Percentiles rank a stretch among this genome's conserved stretches.
These are phyloP conservation scores for Pandemis cinnamomeana DNA, from an alignment of 2,888 invertebrate species.

Conservation along the genomic window DNA sequence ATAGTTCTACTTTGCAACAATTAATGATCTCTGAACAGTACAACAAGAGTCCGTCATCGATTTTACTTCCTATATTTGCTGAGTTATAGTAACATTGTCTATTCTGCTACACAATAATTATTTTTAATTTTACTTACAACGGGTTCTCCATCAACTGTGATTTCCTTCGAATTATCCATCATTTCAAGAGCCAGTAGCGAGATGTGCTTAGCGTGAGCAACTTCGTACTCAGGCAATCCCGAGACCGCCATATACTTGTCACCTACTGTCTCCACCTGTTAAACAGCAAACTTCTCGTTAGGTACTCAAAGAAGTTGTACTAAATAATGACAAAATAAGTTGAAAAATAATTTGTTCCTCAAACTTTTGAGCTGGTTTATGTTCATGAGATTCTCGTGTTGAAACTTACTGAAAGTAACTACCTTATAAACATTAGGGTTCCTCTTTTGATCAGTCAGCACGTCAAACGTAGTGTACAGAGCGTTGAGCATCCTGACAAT, in stretches of 20 bases:
- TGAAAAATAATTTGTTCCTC: neutral
- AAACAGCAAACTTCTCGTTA: neutral
- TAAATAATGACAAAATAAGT: neutral
- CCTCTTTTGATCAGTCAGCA: conserved; percentile 94
- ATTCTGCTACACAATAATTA: no score
- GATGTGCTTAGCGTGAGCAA: conserved; percentile 95
- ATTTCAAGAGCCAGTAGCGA: conserved; percentile 95
- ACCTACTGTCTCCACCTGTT: conserved; percentile 97
- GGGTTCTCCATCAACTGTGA: conserved; percentile 93
- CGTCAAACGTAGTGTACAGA: conserved; percentile 97
- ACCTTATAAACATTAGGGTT: conserved; percentile 98
- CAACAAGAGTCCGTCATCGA: no score
- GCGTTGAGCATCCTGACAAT: conserved; percentile 97
- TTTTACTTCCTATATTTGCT: no score
- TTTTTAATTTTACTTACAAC: conserved; percentile 86
- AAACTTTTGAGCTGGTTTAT: no score
- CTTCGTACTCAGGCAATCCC: conserved; percentile 96
- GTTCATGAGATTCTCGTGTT: neutral
- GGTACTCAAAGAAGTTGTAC: neutral
- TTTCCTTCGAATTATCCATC: conserved; percentile 96
- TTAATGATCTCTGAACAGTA: no score
- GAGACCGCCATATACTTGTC: conserved; percentile 99
- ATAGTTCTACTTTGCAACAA: neutral
- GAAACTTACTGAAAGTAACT: neutral
- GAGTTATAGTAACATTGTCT: no score